Percentiles rank a stretch among this genome's conserved stretches.
Evolutionary conservation across 2,113 vertebrate genomes (phyloP).

Genomic region (Python bivittatus): DNA sequence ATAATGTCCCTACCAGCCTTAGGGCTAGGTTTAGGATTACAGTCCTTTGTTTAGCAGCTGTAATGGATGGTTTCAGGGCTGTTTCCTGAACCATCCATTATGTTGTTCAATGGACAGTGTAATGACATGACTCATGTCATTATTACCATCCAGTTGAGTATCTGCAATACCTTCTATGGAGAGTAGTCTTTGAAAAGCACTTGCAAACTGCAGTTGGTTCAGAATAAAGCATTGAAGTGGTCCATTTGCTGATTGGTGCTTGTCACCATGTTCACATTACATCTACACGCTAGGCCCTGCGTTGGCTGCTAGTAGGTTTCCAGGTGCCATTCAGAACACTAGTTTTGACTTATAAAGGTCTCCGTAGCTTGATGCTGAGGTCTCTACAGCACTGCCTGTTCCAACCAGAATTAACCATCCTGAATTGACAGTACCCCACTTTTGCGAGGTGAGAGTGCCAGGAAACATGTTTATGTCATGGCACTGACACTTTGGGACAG

Average conservation of each 20-base stretch:
- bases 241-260: neutral
- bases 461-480: neutral
- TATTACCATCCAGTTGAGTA: neutral
- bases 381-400: neutral
- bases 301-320: neutral
- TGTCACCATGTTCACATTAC: neutral
- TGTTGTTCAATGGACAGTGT: no score
- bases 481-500: neutral
- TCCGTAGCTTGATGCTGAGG: neutral
- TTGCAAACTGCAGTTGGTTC: neutral
- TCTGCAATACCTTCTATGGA: neutral
- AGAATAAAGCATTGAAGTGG: neutral
- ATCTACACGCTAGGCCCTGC: neutral
- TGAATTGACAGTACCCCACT: neutral
- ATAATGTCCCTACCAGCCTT: neutral
- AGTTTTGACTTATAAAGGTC: neutral
- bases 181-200: neutral
- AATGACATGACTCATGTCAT: neutral
- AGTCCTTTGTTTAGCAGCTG: neutral
- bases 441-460: neutral
- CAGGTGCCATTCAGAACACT: neutral
- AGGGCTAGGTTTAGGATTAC: neutral
- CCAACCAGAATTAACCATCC: neutral
- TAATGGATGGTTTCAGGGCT: neutral
- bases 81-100: neutral